These are phyloP conservation scores for Clitarchus hookeri DNA, from an alignment of 2,888 invertebrate species.

Conservation along the genomic window DNA sequence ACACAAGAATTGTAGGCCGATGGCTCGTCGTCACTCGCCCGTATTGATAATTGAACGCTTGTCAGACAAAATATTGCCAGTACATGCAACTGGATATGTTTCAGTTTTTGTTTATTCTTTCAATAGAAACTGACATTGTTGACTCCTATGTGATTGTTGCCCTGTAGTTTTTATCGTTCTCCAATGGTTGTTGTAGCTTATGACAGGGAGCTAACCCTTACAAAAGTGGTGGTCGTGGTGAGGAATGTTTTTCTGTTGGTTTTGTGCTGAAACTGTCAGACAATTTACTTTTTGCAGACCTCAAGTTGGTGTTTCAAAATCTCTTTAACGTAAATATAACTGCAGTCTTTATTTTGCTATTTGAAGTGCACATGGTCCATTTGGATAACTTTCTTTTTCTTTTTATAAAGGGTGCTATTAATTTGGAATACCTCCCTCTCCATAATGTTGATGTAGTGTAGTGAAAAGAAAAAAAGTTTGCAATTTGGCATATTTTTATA, in stretches of 20 bases:
- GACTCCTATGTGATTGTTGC: constrained; percentile 44
- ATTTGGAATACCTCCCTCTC: constrained; percentile 36
- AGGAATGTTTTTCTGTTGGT: constrained; percentile 44
- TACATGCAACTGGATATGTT: constrained; percentile 41
- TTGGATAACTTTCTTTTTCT: constrained; percentile 38
- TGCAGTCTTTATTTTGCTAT: constrained; percentile 22
- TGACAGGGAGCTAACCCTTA: constrained; percentile 43
- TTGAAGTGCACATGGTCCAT: constrained; percentile 40
- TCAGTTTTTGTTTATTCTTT: constrained; percentile 42
- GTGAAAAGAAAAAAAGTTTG: constrained; percentile 27
- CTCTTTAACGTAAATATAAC: constrained; percentile 15
- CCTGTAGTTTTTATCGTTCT: constrained; percentile 42
- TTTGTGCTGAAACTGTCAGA: constrained; percentile 20
- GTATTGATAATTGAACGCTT: constrained; percentile 35
- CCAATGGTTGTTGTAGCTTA: constrained; percentile 43
- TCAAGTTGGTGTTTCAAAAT: constrained; percentile 11
- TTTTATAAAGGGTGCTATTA: constrained; percentile 42
- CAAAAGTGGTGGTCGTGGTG: constrained; percentile 42
- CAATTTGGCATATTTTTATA: constrained; percentile 32
- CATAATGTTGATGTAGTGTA: constrained; percentile 22
- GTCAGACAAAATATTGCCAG: constrained; percentile 41
- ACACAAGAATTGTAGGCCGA: constrained; percentile 14
- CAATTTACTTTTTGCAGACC: constrained; percentile 14
- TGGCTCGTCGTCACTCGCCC: constrained; percentile 24
- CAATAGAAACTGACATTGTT: constrained; percentile 43